Evolutionary conservation across 1,140 invertebrate genomes (phyloP), one percentile per base, ranked within the genome.

Genomic region (Stegodyphus dumicola): DNA sequence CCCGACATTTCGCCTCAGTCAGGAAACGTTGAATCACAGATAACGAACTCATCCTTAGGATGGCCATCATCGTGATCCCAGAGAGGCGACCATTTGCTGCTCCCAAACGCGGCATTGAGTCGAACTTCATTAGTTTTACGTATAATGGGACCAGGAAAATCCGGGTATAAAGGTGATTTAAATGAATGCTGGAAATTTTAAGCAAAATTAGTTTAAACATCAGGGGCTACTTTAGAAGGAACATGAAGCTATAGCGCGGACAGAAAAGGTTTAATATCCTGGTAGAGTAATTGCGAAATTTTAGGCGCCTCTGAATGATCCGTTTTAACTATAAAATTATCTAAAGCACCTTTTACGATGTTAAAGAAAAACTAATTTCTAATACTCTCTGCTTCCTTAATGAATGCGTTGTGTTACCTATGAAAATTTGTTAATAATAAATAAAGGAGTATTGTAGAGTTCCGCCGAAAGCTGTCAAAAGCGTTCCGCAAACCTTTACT

Each of bases 1-100:
- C 15, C 60, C 56, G 75, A 66, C 56, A 77, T 77, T 51, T 56
- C 33, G 33, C 56, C 48, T 33, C 11, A 65, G 75, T 77, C 75
- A 64, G 75, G 75, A 77, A 77, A 77, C 75, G 65, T 77, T 77
- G 75, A 64, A 77, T 77, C 75, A 77, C 56, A 77, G 75, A 77
- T 77, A 77, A 77, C 75, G 75, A 33, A 65, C 56, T 52, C 56
- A 51, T 66, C 60, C 56, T 66, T 13, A 51, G 15, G 13, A 51
- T 51, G 13, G 60, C 75, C 48, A 66, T 66, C 60, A 17, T 7
- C 5, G 10, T 77, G 75, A 77, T 77, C 73, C 60, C 52, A 5
- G 5, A 17, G 56, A 64, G 54, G 51, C 18, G 48, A 64, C 60
- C 33, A 54, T 77, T 66, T 77, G 60, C 60, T 9, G 13, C 6